Evolutionary conservation across 2,888 invertebrate genomes (phyloP).

Genomic region (Seira sanloemensis): DNA sequence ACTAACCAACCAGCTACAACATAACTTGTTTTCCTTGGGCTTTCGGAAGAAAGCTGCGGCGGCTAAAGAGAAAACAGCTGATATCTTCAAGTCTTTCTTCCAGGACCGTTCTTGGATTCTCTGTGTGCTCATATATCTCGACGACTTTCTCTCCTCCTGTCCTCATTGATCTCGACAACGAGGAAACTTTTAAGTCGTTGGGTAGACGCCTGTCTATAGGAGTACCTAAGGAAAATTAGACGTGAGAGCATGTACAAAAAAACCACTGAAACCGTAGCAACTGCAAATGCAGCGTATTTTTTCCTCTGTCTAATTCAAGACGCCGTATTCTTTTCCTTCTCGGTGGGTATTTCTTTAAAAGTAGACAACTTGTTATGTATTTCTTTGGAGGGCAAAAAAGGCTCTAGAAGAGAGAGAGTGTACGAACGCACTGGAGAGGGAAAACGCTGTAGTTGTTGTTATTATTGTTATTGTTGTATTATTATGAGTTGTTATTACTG

Average conservation of each 20-base stretch:
- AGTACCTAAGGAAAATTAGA: neutral
- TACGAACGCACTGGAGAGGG: constrained; percentile 6
- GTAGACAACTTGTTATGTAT: neutral
- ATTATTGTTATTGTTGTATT: constrained; percentile 8
- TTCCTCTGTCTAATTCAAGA: neutral
- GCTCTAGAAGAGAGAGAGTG: too few relatives aligned
- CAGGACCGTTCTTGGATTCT: neutral
- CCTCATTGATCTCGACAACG: constrained; percentile 30
- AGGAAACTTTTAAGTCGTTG: neutral
- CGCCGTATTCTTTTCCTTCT: neutral
- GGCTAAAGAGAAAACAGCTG: constrained; percentile 1
- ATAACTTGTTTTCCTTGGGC: constrained; percentile 44
- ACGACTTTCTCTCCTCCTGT: neutral
- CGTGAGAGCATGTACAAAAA: neutral
- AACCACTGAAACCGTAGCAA: neutral
- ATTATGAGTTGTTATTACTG: constrained; percentile 53
- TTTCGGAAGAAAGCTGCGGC: neutral
- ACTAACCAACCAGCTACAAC: constrained; percentile 48
- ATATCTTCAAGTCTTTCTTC: neutral
- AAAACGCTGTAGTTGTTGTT: constrained; percentile 13
- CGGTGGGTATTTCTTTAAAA: neutral
- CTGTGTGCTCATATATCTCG: neutral
- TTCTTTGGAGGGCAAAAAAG: neutral
- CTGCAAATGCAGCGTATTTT: neutral
- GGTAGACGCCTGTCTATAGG: too few relatives aligned